A percentile compares a stretch with the other conserved stretches of the same genome.
These are phyloP conservation scores for Heliconius aoede DNA, from an alignment of 2,888 invertebrate species.

Conservation along the genomic window DNA sequence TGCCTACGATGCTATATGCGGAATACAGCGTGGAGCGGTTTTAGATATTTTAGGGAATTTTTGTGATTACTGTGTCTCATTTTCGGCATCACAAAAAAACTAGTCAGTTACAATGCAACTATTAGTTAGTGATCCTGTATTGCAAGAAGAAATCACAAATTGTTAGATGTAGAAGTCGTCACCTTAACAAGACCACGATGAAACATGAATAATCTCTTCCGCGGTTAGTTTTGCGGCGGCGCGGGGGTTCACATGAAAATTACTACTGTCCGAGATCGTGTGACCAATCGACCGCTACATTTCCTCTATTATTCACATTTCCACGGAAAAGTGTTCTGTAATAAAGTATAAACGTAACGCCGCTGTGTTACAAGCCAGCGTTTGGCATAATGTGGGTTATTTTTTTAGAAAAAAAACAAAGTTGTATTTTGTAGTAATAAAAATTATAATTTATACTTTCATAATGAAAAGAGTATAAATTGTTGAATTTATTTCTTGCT, in stretches of 20 bases:
- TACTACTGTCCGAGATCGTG: conserved; percentile 44
- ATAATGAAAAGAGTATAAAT: conserved; percentile 28
- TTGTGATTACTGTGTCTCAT: background rate
- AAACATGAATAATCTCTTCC: conserved; percentile 50
- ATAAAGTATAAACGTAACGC: conserved; percentile 5
- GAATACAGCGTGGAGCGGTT: too few relatives aligned
- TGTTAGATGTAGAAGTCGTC: conserved; percentile 28
- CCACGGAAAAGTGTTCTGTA: conserved; percentile 29
- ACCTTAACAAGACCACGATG: conserved; percentile 45
- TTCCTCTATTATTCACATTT: conserved; percentile 41
- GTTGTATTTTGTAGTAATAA: background rate
- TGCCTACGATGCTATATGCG: too few relatives aligned
- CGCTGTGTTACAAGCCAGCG: background rate
- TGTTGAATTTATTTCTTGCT: conserved; percentile 40
- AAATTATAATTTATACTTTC: conserved; percentile 9
- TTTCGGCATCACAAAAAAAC: background rate
- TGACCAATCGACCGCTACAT: conserved; percentile 48
- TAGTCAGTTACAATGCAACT: background rate
- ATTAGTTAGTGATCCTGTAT: background rate
- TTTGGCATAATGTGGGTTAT: background rate
- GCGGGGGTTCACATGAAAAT: conserved; percentile 45
- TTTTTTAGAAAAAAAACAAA: background rate
- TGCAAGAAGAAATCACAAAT: background rate
- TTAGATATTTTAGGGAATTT: background rate
- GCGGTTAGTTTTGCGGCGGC: conserved; percentile 46